phyloP scores from a whole-genome alignment of 2,888 invertebrate genomes.

The Apodemia mormo region DNA sequence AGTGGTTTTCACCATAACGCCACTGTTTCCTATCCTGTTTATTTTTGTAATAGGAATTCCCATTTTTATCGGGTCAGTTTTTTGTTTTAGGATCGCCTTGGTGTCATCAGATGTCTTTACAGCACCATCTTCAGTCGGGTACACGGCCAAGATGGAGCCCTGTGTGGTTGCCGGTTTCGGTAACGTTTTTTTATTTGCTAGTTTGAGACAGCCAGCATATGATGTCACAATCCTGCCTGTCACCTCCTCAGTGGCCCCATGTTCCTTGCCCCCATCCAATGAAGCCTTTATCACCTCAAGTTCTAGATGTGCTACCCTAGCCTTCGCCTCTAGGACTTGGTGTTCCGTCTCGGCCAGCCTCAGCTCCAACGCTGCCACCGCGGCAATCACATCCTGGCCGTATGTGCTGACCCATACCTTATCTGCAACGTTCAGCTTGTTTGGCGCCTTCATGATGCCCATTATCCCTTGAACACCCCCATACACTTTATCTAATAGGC shows the following conservation, averaged over 20 bases:
- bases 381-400: background rate
- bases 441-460: background rate
- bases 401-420: background rate
- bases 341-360: background rate
- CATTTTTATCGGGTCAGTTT: background rate
- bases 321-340: background rate
- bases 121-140: too few relatives aligned
- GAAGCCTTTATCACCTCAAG: background rate
- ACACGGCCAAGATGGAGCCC: too few relatives aligned
- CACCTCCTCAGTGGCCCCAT: background rate
- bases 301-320: background rate
- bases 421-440: background rate
- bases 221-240: background rate
- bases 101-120: background rate
- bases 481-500: background rate
- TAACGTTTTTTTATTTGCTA: too few relatives aligned
- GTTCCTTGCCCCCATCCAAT: background rate
- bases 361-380: background rate
- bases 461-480: background rate
- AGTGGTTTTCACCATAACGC: too few relatives aligned
- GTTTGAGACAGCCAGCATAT: too few relatives aligned
- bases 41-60: too few relatives aligned
- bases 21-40: too few relatives aligned
- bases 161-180: too few relatives aligned
- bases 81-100: background rate